Evolutionary conservation across 1,140 invertebrate species (phyloP).

Genomic region (Papilio dardanus): DNA sequence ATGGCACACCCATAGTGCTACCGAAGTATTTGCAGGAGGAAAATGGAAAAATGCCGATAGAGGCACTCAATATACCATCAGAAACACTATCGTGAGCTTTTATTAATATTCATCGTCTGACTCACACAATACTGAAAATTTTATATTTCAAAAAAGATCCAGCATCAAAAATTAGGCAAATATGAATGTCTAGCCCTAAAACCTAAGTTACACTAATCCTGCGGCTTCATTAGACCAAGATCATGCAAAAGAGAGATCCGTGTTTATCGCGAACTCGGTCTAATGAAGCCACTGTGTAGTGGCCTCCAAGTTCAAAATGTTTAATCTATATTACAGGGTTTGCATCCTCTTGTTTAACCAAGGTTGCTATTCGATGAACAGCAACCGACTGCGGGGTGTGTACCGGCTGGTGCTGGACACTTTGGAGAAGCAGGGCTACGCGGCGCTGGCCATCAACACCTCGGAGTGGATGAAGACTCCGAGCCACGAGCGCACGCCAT

Average conservation of each 20-base stretch:
- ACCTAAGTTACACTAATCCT: no score
- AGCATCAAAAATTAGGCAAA: no score
- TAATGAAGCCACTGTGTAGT: no score
- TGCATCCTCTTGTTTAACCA: constrained; percentile 72
- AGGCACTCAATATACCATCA: constrained; percentile 55
- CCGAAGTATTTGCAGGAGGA: constrained; percentile 33
- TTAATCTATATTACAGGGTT: no score
- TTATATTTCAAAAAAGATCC: no score
- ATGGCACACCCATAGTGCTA: constrained; percentile 58
- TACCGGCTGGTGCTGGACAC: constrained; percentile 68
- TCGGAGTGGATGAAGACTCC: constrained; percentile 63
- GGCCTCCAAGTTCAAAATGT: no score
- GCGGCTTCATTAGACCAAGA: no score
- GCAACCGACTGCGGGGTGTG: constrained; percentile 67
- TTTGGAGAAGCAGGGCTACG: constrained; percentile 65
- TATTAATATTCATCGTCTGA: no score
- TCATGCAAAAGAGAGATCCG: no score
- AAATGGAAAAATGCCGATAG: constrained; percentile 55
- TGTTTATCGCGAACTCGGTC: no score
- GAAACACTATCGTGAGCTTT: constrained; percentile 58
- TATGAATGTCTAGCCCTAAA: no score
- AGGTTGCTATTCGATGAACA: constrained; percentile 77
- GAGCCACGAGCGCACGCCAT: constrained; percentile 64
- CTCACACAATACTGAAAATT: no score
- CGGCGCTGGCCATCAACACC: constrained; percentile 58